phyloP scores from a whole-genome alignment of 1,140 invertebrate genomes.

The Drosophila leontia region DNA sequence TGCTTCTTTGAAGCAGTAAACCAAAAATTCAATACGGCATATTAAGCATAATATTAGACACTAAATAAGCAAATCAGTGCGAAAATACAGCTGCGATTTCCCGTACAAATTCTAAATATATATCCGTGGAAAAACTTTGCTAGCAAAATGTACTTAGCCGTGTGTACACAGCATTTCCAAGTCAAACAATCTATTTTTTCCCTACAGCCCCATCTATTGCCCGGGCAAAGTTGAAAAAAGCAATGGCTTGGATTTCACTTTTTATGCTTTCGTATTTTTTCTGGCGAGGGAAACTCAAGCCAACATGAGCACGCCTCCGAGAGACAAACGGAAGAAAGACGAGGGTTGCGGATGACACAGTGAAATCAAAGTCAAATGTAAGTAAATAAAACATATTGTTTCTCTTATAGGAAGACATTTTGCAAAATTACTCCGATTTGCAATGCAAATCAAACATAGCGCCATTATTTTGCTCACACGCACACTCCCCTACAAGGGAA shows the following conservation, averaged over 20 bases:
- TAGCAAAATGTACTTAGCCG: constrained; percentile 28
- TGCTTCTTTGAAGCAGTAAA: not conserved
- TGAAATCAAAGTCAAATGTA: constrained; percentile 82
- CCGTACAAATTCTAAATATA: constrained; percentile 21
- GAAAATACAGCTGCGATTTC: constrained; percentile 35
- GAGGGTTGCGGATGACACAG: constrained; percentile 35
- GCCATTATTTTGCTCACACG: constrained; percentile 71
- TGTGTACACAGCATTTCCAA: constrained; percentile 51
- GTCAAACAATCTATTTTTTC: constrained; percentile 50
- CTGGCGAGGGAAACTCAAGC: not conserved
- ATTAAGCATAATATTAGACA: constrained; percentile 8
- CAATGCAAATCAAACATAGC: constrained; percentile 83
- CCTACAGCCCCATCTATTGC: constrained; percentile 5
- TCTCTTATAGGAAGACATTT: constrained; percentile 82
- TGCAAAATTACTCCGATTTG: constrained; percentile 81
- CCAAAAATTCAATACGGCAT: not conserved
- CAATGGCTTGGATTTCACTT: constrained; percentile 52
- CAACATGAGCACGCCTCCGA: constrained; percentile 32
- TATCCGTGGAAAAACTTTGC: constrained; percentile 13
- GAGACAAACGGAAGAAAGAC: not conserved
- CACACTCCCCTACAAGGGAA: constrained; percentile 14
- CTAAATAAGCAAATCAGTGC: constrained; percentile 16
- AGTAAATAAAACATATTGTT: constrained; percentile 84
- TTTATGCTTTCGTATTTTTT: constrained; percentile 29
- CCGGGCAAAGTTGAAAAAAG: constrained; percentile 35